Base-by-base conservation (phyloP, 2,888 invertebrate species). In the Cepaea hortensis region DNA sequence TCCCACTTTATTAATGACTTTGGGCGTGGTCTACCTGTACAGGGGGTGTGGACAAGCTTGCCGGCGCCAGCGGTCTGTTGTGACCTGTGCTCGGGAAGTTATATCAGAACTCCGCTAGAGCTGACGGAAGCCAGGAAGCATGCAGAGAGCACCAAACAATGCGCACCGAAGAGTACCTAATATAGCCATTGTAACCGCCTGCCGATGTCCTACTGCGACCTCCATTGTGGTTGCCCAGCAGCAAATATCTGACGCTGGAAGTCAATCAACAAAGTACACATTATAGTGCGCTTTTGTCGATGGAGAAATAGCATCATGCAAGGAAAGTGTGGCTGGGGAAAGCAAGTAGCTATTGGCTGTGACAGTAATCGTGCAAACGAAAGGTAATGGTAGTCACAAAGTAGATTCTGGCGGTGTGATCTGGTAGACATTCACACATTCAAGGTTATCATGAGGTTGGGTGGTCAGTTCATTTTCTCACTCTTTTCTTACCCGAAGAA, bases 131-230 rank as follows among this genome's bases (percentile, higher is more conserved):
- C 23, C 5, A 81, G 81, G 81, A 68, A 55, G 23, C 81, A 48
- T 55, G 81, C 81, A 23, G 81, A 23, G 81, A 46, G n/a, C 46
- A 81, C 48, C 48, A 81, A 72, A 81, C 4, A 81, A 81, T 72
- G 23, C 5, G 15, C 23, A 72, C 81, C 23, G 50, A 23, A n/a
- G 4, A 68, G 72, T 15, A 68, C 65, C 61, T 20, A 68, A 46
- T 20, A 11, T 81, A 2, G 15, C 15, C 15, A 68, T 35, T 65
- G 35, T 13, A 20, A 18, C 15, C 68, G 35, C 48, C 18, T 48
- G 18, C 23, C 46, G 68, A 13, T 35, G 11, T 68, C 48, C 48
- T 35, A 35, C 35, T 35, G 35, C 35, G 35, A 35, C 35, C 35
- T 35, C 35, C 35, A 35, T 35, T 35, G 35, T 35, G 35, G 35